Evolutionary conservation across 2,888 invertebrate genomes (phyloP), one percentile per base, ranked within the genome.

Genomic region (Drosophila limbata): DNA sequence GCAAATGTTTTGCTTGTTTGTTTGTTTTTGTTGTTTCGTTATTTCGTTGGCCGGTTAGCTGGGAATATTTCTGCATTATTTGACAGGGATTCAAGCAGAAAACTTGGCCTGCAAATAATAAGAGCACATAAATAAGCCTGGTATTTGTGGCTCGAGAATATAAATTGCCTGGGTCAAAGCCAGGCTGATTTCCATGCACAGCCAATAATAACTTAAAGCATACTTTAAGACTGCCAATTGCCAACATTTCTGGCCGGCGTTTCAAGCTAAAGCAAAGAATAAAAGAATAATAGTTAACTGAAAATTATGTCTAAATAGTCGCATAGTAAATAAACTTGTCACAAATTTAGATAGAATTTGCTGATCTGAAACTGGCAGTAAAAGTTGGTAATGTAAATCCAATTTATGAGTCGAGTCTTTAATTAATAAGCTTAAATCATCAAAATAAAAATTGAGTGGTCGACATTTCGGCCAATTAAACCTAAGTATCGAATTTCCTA

Each of bases 61-160:
- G 56, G 55, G 66, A 69, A 81, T 84, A 84, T 87, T 87, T 83
- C 84, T 84, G 88, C 88, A 84, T 88, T 80, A 83, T 83, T 78
- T 78, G 78, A 67, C 66, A 72, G 73, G 73, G 71, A 78, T 73
- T 69, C 78, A 61, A 73, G 76, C 80, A 80, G 80, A 75, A 75
- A 85, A 69, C 59, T 65, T 60, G 62, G 52, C 62, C 69, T 48
- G 60, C 21, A 75, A 74, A 79, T 77, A 74, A 74, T 63, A 74
- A 59, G 62, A 66, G 55, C 52, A 51, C 80, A 79, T 78, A 79
- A 78, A 79, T 80, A 73, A 72, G 63, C 66, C 62, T 62, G 80
- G 59, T 44, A 69, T 76, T 78, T 78, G 76, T 56, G 75, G 55
- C 17, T 25, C 35, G 61, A 60, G 61, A 79, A 78, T 73, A 79